Evolutionary conservation across 2,113 vertebrate species (phyloP).

Genomic region (Mus musculus): DNA sequence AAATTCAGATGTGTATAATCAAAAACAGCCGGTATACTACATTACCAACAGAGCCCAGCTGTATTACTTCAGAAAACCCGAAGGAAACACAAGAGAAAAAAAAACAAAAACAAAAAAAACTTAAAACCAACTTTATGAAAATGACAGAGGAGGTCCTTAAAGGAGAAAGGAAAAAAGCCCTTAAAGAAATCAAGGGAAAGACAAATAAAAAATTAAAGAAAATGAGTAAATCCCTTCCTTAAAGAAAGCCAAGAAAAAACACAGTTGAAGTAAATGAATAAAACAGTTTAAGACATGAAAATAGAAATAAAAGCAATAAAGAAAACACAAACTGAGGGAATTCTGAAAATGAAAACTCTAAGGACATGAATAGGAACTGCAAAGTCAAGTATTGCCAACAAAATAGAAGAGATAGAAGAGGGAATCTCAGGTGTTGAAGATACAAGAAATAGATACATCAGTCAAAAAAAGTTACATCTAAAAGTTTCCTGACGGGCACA

Average conservation of each 20-base stretch:
- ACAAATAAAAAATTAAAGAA: background rate
- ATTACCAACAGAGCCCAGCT: background rate
- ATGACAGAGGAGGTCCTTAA: background rate
- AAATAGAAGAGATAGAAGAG: too few relatives aligned
- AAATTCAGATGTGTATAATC: background rate
- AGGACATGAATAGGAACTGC: too few relatives aligned
- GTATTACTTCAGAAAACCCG: background rate
- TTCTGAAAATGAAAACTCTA: too few relatives aligned
- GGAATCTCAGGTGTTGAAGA: too few relatives aligned
- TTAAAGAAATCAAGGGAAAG: background rate
- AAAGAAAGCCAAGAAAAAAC: background rate
- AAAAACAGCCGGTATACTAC: background rate
- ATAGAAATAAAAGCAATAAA: background rate
- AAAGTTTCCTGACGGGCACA: too few relatives aligned
- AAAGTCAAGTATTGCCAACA: too few relatives aligned
- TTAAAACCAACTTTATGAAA: background rate
- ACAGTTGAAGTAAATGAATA: background rate
- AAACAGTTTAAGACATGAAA: background rate
- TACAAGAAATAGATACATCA: too few relatives aligned
- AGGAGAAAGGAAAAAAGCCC: background rate
- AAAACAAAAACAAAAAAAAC: background rate
- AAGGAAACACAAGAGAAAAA: background rate
- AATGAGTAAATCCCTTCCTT: background rate
- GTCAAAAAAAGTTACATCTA: too few relatives aligned
- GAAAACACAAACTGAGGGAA: too few relatives aligned